These are phyloP conservation scores for Aotus griseimembra DNA, from an alignment of 2,797 vertebrate species.

Conservation along the genomic window DNA sequence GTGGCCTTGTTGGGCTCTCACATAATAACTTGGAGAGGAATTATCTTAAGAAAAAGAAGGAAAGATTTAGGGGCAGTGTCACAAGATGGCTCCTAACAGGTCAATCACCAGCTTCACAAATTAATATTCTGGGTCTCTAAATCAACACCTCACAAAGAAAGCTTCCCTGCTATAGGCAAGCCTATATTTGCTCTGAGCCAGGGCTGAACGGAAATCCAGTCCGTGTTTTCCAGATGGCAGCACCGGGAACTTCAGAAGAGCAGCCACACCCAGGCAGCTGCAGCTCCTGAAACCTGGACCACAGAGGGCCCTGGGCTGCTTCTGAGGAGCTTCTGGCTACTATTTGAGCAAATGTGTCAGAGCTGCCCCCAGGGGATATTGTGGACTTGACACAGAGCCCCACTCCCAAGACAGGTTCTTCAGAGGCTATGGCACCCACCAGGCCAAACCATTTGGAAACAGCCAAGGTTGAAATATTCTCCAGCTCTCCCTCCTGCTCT, in stretches of 20 bases:
- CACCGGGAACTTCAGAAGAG: slow-evolving; percentile 39
- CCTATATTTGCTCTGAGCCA: not conserved
- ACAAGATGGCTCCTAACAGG: not conserved
- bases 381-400: not conserved
- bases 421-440: not conserved
- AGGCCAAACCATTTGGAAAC: not conserved
- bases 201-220: not conserved
- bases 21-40: not conserved
- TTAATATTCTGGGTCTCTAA: not conserved
- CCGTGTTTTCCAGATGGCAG: slow-evolving; percentile 67
- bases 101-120: not conserved
- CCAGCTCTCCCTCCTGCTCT: not conserved
- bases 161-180: not conserved
- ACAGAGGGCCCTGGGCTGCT: not conserved
- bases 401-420: not conserved
- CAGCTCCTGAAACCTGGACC: slow-evolving; percentile 37
- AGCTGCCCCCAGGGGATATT: not conserved
- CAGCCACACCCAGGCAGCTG: slow-evolving; percentile 47
- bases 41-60: slow-evolving; percentile 22
- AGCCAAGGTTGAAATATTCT: not conserved
- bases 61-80: not conserved
- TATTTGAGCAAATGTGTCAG: not conserved
- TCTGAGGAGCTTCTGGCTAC: slow-evolving; percentile 26
- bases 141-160: not conserved
- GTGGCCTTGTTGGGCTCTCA: not conserved